Base-by-base conservation (phyloP, 2,797 vertebrate genomes). In the Pteropus rufus region DNA sequence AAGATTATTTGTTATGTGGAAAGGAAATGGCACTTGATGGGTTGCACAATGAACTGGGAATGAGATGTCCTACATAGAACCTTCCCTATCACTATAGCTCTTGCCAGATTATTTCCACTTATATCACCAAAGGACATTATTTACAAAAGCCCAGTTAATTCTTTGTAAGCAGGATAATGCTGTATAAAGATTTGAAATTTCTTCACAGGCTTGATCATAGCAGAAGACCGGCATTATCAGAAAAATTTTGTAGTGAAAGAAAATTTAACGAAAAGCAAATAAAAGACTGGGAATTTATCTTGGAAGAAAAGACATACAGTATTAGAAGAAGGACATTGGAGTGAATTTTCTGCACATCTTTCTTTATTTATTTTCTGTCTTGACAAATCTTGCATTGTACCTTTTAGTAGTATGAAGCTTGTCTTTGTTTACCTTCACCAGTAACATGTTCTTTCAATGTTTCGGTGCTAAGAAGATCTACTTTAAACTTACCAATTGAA, bases 81-180 rank as follows among this genome's bases (percentile, higher is more conserved):
- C 18, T 56, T 67, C 36, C 24, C 23, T 31, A 7, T 76, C 23
- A 44, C 29, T 62, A 29, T 11, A 44, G 23, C 36, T 44, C 44
- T 46, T 81, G 70, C 46, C 34, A 97, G 24, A 52, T 46, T 34
- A 10, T 73, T 75, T 80, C 21, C 0, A 34, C 26, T 54, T 67
- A 89, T 21, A 58, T 76, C 44, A 56, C 26, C 23, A 41, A 44
- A 54, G 62, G 31, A 60, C 14, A 26, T 46, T 46, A 46, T 64
- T 76, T 96, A 39, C 46, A 52, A 87, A 80, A 92, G 73, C 26
- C 72, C 60, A 75, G 10, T 14, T 92, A 56, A 49, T 92, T 81
- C 84, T 49, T 16, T 39, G n/a, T 24, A 85, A 89, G 80, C 21
- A 84, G n/a, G 11, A 19, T 29, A 91, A 64, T 72, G 54, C 44